Evolutionary conservation across 2,113 vertebrate genomes (phyloP).

Genomic region (Todiramphus saurophagus): DNA sequence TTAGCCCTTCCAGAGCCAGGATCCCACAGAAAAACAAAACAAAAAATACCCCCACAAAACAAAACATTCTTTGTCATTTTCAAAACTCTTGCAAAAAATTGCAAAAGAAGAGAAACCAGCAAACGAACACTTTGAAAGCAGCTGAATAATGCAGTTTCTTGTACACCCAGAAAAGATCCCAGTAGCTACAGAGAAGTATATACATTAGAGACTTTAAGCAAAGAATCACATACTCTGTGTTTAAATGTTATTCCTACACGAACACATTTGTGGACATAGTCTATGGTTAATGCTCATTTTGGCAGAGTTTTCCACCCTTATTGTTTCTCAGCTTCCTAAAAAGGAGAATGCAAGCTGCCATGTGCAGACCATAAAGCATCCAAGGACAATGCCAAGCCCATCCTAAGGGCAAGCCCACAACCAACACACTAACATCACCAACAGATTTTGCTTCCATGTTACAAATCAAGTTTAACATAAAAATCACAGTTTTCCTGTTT

Average conservation of each 20-base stretch:
- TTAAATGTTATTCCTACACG: background rate
- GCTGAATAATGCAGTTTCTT: background rate
- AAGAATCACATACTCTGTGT: background rate
- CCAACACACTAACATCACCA: background rate
- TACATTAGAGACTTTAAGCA: background rate
- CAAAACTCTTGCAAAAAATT: background rate
- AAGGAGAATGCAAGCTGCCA: background rate
- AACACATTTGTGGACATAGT: background rate
- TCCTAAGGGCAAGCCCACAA: background rate
- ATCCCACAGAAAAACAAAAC: background rate
- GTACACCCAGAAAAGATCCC: background rate
- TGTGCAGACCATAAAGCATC: conserved; percentile 27
- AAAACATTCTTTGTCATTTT: background rate
- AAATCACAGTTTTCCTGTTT: conserved; percentile 40
- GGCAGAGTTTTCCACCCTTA: background rate
- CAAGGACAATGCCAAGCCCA: background rate
- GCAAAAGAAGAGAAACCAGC: background rate
- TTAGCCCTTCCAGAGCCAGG: background rate
- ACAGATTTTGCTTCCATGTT: background rate
- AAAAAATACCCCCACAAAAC: no score
- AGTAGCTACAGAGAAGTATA: background rate
- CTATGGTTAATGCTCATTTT: background rate
- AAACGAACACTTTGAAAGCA: background rate
- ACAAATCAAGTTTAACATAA: conserved; percentile 9
- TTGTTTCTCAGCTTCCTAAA: conserved; percentile 1